Base-by-base conservation (phyloP, 2,797 vertebrate species). In the Falco novaeseelandiae region DNA sequence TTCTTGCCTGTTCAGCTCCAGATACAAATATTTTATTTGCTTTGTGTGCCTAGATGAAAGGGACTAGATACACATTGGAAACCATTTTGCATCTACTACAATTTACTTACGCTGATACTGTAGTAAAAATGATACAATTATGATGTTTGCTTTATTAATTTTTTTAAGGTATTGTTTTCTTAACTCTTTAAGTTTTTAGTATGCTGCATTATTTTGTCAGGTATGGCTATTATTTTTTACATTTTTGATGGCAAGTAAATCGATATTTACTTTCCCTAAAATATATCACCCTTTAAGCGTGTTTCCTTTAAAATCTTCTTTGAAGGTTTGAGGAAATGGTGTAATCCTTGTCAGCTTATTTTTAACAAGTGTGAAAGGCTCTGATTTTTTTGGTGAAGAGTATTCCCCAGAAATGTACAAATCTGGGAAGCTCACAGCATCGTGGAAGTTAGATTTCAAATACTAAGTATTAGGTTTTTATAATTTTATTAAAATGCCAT, bases 201-300 rank as follows among this genome's bases (percentile, higher is more conserved):
- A n/a, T 87, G 12, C 17, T 14, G n/a, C 51, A 48, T 49, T 72
- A 23, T 42, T 88, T 77, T 52, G 8, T 84, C 27, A 29, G 3
- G 6, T 54, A 12, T 32, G 10, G 5, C 1, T 1, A 36, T 46
- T 46, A 13, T 2, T 40, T 66, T 32, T 63, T 27, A 32, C 1
- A 0, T 16, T 89, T 91, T 57, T 73, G 8, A 32, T 57, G 62
- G 22, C 40, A 76, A 49, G 17, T 26, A 59, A 67, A 73, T 38
- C n/a, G 20, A 17, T 34, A 22, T 61, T 7, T 63, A 2, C 14
- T 65, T 79, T 77, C 71, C 51, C 52, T 83, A 63, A 90, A 83
- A 59, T 20, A 11, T 1, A 3, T 42, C 1, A 65, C 7, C 7
- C 16, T 71, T 63, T 32, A 93, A 93, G 4, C 54, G 6, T 10